Evolutionary conservation across 2,113 vertebrate species (phyloP).

Genomic region (Silurus glanis): DNA sequence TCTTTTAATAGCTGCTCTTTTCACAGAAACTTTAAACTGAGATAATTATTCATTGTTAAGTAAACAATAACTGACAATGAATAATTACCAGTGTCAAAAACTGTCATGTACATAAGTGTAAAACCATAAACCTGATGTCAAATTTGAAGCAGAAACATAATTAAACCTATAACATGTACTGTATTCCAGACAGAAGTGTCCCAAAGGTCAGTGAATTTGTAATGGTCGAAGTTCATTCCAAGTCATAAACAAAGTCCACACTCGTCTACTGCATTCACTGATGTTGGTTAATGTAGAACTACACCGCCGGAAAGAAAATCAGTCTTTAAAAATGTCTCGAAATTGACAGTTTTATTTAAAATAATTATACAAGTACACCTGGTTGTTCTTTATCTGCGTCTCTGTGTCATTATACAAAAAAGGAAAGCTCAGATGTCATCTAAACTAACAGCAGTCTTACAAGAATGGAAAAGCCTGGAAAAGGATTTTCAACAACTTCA

Average conservation of each 20-base stretch:
- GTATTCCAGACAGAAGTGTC: constrained; percentile 25
- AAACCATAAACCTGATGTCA: neutral
- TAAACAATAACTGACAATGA: neutral
- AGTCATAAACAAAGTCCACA: constrained; percentile 61
- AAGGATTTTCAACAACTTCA: constrained; percentile 82
- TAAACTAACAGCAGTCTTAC: constrained; percentile 63
- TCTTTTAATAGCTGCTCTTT: constrained; percentile 1
- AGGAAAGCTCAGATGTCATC: constrained; percentile 54
- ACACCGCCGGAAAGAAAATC: neutral
- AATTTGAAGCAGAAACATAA: neutral
- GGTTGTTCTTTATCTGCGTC: neutral
- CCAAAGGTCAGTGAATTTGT: constrained; percentile 48
- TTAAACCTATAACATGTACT: neutral
- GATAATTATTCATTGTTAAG: neutral
- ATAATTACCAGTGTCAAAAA: neutral
- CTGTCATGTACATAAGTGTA: neutral
- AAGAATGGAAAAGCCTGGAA: constrained; percentile 83
- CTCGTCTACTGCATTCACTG: constrained; percentile 38
- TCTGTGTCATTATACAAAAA: neutral
- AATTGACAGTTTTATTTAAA: neutral
- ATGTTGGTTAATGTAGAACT: neutral
- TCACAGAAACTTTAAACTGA: neutral
- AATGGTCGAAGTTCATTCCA: constrained; percentile 67
- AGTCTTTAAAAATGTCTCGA: neutral
- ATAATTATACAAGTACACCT: neutral